Evolutionary conservation across 2,113 vertebrate species (phyloP), one percentile per base, ranked within the genome.

Genomic region (Fulica atra): DNA sequence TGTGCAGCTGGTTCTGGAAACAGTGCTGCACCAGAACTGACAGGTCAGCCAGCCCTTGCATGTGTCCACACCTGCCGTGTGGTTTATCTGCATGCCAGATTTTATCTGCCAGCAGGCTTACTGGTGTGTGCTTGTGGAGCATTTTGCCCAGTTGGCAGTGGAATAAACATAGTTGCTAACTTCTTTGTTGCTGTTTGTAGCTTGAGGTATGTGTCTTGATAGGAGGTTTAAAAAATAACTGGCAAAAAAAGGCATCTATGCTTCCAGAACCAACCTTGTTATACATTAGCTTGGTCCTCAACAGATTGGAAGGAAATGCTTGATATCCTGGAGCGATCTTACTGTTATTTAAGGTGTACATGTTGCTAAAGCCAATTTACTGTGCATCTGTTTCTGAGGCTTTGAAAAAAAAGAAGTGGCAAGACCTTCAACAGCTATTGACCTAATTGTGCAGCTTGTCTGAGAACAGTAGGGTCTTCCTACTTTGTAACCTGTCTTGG

Each of bases 1-100:
- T 95, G 50, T 77, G 76, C 78, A 86, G 74, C 85, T 96, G 81
- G 78, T 69, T 91, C 57, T 91, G 81, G 89, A 94, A 89, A 51
- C 61, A 78, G 61, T 44, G 54, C 33, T 72, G 66, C 57, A 72
- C 44, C 66, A 89, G 68, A 76, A 33, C 89, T 25, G 65, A 31
- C 72, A 57, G 61, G 29, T 79, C 82, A 82, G 82, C 51, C 57
- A 92, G 82, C 48, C 53, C 48, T 56, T 1, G 0, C 56, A 7
- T 38, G 29, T 51, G 38, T 44, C 70, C 79, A 66, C 74, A 85
- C 33, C 92, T 96, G 59, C 0, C 0, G 35, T 84, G 48, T 57
- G 68, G 26, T 85, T 91, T 73, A 78, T 87, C 53, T 65, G 21
- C 0, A 0, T 53, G 61, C 53, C 44, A 87, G 70, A 76, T 65